A percentile compares a stretch with the other conserved stretches of the same genome.
Conservation (phyloP, 1,140 invertebrate genomes). For the Drosophila baimaii region DNA sequence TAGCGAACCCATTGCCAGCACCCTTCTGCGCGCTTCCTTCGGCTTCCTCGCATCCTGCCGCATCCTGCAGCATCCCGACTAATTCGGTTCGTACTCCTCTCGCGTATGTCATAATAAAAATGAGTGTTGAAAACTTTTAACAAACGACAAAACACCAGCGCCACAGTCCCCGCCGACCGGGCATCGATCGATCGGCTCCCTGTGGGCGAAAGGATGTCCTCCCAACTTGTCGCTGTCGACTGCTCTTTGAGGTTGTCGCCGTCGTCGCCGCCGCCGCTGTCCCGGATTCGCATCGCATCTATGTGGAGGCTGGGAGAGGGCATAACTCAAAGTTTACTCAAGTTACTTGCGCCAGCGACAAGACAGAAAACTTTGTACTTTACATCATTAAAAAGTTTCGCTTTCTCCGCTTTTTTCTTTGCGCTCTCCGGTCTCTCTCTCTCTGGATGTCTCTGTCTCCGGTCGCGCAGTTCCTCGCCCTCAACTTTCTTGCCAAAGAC, state of each 20-base stretch:
- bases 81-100: slow-evolving; percentile 61
- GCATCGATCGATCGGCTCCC: slow-evolving; percentile 65
- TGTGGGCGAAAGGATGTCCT: slow-evolving; percentile 66
- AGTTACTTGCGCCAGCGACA: slow-evolving; percentile 81
- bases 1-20: slow-evolving; percentile 52
- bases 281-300: slow-evolving; percentile 50
- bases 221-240: slow-evolving; percentile 25
- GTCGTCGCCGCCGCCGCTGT: slow-evolving; percentile 21
- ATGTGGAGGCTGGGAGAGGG: slow-evolving; percentile 61
- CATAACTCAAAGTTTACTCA: slow-evolving; percentile 82
- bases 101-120: slow-evolving; percentile 81
- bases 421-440: slow-evolving; percentile 7
- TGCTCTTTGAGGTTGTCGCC: slow-evolving; percentile 72
- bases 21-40: neutral
- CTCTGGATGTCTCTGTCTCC: slow-evolving; percentile 24
- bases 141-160: slow-evolving; percentile 78
- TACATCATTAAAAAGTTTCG: slow-evolving; percentile 83
- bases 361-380: slow-evolving; percentile 83
- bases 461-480: slow-evolving; percentile 16
- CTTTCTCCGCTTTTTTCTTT: slow-evolving; percentile 65
- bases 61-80: slow-evolving; percentile 24
- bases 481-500: slow-evolving; percentile 69
- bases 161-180: slow-evolving; percentile 25
- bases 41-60: neutral
- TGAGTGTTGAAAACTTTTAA: slow-evolving; percentile 80